Conservation (phyloP, 2,113 vertebrate genomes). For the Irena cyanogastra region DNA sequence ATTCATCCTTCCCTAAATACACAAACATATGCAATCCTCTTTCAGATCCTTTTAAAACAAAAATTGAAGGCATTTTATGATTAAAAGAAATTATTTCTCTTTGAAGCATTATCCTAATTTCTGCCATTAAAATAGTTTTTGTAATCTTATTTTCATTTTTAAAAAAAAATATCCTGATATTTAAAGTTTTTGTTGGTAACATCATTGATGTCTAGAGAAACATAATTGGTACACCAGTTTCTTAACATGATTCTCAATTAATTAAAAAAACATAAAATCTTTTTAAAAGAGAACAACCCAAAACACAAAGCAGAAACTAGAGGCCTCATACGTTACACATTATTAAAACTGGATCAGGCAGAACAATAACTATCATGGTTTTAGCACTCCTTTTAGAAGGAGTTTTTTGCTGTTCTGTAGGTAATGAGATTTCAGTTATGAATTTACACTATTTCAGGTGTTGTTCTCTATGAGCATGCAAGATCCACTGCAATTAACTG, state of each 20-base stretch:
- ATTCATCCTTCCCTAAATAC: background rate
- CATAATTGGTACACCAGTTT: slow-evolving; percentile 11
- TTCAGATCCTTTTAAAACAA: background rate
- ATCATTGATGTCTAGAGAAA: background rate
- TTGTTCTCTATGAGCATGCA: background rate
- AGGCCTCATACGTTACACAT: background rate
- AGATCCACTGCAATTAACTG: background rate
- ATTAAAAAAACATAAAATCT: background rate
- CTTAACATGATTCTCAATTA: slow-evolving; percentile 19
- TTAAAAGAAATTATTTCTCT: background rate
- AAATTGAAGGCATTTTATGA: background rate
- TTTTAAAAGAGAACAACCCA: background rate
- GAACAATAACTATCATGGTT: slow-evolving; percentile 13
- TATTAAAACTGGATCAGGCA: background rate
- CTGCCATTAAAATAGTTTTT: background rate
- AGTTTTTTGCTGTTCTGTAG: background rate
- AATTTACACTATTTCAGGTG: background rate
- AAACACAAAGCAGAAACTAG: background rate
- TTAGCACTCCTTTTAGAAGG: background rate
- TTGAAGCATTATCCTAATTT: background rate
- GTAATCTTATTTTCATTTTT: background rate
- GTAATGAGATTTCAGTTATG: background rate
- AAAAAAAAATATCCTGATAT: background rate
- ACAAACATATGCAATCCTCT: background rate
- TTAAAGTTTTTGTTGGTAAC: background rate